Conservation (phyloP, 1,140 invertebrate species). For the Nebria ingens region DNA sequence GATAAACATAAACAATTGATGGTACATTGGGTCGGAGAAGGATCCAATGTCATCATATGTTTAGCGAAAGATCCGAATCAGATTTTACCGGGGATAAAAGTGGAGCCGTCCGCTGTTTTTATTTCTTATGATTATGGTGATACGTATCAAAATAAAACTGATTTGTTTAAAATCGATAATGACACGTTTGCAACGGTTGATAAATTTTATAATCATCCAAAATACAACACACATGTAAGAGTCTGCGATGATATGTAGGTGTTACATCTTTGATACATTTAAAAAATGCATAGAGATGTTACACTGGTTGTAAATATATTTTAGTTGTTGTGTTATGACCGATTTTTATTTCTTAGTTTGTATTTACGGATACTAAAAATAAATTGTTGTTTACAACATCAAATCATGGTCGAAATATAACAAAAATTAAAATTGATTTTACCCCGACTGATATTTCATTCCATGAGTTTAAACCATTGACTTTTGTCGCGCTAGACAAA, state of each 20-base stretch:
- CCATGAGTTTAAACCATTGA: conserved; percentile 52
- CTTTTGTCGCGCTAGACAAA: conserved; percentile 60
- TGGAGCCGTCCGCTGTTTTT: conserved; percentile 60
- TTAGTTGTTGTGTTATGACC: conserved; percentile 18
- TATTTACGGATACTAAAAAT: conserved; percentile 71
- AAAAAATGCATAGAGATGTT: not conserved
- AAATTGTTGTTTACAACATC: conserved; percentile 66
- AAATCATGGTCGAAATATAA: conserved; percentile 59
- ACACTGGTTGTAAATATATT: conserved; percentile 6
- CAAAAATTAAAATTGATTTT: conserved; percentile 50
- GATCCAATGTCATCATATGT: conserved; percentile 76
- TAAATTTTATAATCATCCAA: conserved; percentile 76
- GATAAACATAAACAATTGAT: conserved; percentile 79
- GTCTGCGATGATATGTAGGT: not conserved
- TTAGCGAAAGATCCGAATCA: conserved; percentile 59
- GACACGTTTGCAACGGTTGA: conserved; percentile 57
- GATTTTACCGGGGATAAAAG: conserved; percentile 30
- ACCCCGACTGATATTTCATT: conserved; percentile 65
- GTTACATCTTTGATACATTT: not conserved
- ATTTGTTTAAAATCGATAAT: conserved; percentile 47
- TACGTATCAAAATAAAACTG: conserved; percentile 63
- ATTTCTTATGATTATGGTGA: conserved; percentile 81
- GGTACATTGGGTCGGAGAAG: conserved; percentile 82
- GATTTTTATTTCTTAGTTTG: conserved; percentile 54
- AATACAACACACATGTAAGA: conserved; percentile 63